Evolutionary conservation across 2,888 invertebrate species (phyloP).

Genomic region (Elysia crispata): DNA sequence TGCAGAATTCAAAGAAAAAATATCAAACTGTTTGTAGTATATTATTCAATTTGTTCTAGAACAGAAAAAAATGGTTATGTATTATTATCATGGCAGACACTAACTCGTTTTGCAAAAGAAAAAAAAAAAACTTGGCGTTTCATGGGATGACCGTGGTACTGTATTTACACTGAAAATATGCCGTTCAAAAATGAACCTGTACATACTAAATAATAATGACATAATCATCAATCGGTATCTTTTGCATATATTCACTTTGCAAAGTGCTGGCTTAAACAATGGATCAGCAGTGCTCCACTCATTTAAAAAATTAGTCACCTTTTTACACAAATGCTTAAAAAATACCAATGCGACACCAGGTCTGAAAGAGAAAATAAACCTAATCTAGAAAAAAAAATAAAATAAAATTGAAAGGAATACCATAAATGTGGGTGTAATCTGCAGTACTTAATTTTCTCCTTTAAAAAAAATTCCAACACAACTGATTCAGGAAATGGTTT

Average conservation of each 20-base stretch:
- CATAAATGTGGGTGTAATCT: too few relatives aligned
- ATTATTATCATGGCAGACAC: constrained; percentile 12
- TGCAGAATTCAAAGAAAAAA: constrained; percentile 15
- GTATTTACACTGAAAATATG: constrained; percentile 43
- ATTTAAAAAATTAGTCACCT: neutral
- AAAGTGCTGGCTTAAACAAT: constrained; percentile 39
- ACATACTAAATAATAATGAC: constrained; percentile 30
- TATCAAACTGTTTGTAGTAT: neutral
- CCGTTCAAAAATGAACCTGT: constrained; percentile 48
- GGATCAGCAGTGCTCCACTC: constrained; percentile 43
- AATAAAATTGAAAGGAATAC: too few relatives aligned
- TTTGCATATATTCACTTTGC: constrained; percentile 37
- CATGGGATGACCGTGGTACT: constrained; percentile 9
- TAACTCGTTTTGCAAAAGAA: constrained; percentile 9
- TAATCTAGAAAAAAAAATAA: too few relatives aligned
- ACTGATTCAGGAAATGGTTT: too few relatives aligned
- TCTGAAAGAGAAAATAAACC: too few relatives aligned
- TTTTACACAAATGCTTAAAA: too few relatives aligned
- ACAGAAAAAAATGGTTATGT: neutral
- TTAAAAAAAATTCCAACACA: too few relatives aligned
- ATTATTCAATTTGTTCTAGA: constrained; percentile 9
- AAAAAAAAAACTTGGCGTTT: constrained; percentile 12
- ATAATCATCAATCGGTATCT: constrained; percentile 21
- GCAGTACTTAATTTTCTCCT: too few relatives aligned
- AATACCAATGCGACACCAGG: too few relatives aligned